Evolutionary conservation across 1,140 invertebrate species (phyloP).

Genomic region (Zaprionus gabonicus): DNA sequence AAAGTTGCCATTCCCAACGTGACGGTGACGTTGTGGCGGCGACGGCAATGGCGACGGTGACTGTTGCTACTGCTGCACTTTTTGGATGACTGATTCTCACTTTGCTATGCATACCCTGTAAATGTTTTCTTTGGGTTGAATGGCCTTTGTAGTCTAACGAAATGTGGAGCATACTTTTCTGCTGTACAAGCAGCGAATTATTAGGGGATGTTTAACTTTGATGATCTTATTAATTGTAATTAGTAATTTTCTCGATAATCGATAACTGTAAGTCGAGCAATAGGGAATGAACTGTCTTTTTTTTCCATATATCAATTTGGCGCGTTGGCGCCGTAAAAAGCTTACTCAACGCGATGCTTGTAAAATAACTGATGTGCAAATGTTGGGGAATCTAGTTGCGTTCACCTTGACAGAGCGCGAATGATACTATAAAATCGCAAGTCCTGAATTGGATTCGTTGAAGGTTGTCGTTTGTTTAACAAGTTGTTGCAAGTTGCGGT

Average conservation of each 20-base stretch:
- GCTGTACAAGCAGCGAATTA: neutral
- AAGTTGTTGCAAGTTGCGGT: constrained; percentile 1
- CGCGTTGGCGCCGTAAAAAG: constrained; percentile 42
- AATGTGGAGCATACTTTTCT: neutral
- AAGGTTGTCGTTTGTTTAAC: neutral
- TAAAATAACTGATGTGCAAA: constrained; percentile 72
- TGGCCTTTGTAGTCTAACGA: neutral
- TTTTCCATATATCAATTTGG: constrained; percentile 28
- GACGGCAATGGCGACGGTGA: neutral
- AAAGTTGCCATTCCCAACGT: neutral
- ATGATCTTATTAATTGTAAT: neutral
- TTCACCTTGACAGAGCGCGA: constrained; percentile 52
- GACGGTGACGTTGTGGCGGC: constrained; percentile 9
- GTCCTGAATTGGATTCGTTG: neutral
- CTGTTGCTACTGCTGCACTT: constrained; percentile 22
- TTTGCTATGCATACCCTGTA: constrained; percentile 1
- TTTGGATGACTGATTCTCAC: constrained; percentile 49
- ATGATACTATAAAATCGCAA: constrained; percentile 15
- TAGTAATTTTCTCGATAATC: neutral
- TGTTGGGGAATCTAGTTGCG: constrained; percentile 47
- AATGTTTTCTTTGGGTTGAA: neutral
- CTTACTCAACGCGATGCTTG: constrained; percentile 48
- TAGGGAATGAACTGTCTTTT: constrained; percentile 2
- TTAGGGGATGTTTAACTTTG: too few relatives aligned
- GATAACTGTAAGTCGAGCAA: neutral